A percentile compares a stretch with the other conserved stretches of the same genome.
phyloP scores from a whole-genome alignment of 35 echinoderm and acorn worm genomes.

The Eucidaris tribuloides region DNA sequence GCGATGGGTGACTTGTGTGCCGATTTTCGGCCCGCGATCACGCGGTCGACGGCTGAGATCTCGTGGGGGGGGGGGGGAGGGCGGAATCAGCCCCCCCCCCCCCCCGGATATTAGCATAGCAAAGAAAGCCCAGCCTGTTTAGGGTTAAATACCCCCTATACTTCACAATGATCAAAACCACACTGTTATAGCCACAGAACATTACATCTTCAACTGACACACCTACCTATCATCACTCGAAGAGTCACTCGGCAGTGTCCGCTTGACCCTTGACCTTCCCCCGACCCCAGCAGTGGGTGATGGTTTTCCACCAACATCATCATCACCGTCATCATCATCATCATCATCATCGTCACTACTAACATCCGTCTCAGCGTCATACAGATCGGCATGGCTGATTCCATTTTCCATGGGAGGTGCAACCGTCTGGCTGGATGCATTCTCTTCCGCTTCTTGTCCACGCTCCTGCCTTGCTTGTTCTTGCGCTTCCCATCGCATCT shows the following conservation, averaged over 20 bases:
- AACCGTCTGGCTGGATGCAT: too few species aligned
- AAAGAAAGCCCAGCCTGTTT: too few species aligned
- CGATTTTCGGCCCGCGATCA: too few species aligned
- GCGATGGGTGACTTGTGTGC: too few species aligned
- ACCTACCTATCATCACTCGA: constrained; percentile 59
- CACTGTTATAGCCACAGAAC: too few species aligned
- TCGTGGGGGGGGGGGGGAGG: too few species aligned
- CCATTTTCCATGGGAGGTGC: constrained; percentile 6
- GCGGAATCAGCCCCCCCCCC: too few species aligned
- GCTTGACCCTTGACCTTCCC: constrained; percentile 58
- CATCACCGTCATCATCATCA: neutral
- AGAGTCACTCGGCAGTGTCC: constrained; percentile 65
- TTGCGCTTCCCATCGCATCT: neutral
- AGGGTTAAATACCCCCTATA: neutral
- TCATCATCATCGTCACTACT: constrained; percentile 10
- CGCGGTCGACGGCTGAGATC: too few species aligned
- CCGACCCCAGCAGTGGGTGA: neutral
- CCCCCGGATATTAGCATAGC: too few species aligned
- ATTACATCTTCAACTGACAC: neutral
- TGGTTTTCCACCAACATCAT: neutral
- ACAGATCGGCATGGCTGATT: constrained; percentile 1
- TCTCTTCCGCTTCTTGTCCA: neutral
- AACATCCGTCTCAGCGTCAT: neutral
- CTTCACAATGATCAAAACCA: neutral
- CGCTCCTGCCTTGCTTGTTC: neutral